Conservation (phyloP, 2,113 vertebrate species). For the Petaurus breviceps region DNA sequence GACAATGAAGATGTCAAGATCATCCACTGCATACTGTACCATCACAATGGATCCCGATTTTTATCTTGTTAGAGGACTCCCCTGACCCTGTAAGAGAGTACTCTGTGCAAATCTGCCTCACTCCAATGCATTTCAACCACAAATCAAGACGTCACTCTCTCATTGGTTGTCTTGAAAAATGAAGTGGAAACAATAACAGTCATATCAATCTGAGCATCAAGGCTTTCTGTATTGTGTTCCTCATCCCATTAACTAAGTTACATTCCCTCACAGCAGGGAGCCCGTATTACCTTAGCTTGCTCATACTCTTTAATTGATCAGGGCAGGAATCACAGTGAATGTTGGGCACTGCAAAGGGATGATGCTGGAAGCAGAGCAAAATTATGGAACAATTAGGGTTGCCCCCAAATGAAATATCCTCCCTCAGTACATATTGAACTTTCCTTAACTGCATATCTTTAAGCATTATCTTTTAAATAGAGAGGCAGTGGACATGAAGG, state of each 20-base stretch:
- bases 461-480: not conserved
- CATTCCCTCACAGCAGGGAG: not conserved
- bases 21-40: no score
- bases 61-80: no score
- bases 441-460: not conserved
- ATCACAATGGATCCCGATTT: no score
- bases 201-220: rapidly evolving
- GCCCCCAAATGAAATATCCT: not conserved
- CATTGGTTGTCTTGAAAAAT: no score
- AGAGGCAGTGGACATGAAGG: no score
- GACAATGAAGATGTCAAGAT: no score
- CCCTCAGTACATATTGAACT: not conserved
- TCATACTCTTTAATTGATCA: not conserved
- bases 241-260: not conserved
- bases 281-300: not conserved
- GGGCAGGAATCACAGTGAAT: not conserved
- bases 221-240: not conserved
- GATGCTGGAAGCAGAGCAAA: not conserved
- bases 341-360: not conserved
- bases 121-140: no score
- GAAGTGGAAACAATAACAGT: no score
- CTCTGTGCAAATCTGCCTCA: no score
- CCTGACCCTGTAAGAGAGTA: no score
- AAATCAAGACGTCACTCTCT: no score
- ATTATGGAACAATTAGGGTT: not conserved